Base-by-base conservation (phyloP, 2,888 invertebrate genomes). In the Microplitis deprimator region DNA sequence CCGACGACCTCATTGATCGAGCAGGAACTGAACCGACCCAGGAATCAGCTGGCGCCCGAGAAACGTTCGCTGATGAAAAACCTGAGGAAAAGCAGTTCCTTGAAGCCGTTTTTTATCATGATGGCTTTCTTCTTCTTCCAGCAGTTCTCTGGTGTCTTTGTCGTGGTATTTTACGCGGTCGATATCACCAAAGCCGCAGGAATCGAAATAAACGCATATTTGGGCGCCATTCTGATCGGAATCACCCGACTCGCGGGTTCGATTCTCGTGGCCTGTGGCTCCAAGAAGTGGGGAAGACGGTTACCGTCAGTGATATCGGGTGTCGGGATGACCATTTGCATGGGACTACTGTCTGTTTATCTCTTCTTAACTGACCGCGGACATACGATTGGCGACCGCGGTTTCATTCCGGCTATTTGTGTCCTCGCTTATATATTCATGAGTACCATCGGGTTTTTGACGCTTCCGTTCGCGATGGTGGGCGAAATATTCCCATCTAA, bases 251-350 rank as follows among this genome's bases (percentile, higher is more conserved):
- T 92, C 0, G 7, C 90, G 0, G 90, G 91, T 0, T 90, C 91
- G 1, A 78, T 91, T 10, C 71, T 91, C 13, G 90, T 91, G 0
- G 90, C 91, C n/a, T 87, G 86, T 8, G 82, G 91, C 1, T 92
- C 92, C 3, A 92, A 92, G 73, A 90, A 88, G 68, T 91, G 90
- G 65, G 94, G 94, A 0, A 87, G 94, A 68, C 86, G 93, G 68
- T 90, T 91, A 1, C 90, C 94, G 0, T 91, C 94, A 0, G 88
- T 93, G 5, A 78, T 92, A 59, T 93, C 93, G 0, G 93, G 94
- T 0, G 79, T 89, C 0, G 91, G 92, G 0, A 93, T 93, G 91
- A 89, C 91, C 0, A n/a, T 91, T 0, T 91, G 91, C 75, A 92
- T 93, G 91, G 82, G 91, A 5, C 81, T 86, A 1, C 83, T 93